A percentile compares a stretch with the other conserved stretches of the same genome.
These are phyloP conservation scores for Galemys pyrenaicus DNA, from an alignment of 2,113 vertebrate genomes.

Conservation along the genomic window DNA sequence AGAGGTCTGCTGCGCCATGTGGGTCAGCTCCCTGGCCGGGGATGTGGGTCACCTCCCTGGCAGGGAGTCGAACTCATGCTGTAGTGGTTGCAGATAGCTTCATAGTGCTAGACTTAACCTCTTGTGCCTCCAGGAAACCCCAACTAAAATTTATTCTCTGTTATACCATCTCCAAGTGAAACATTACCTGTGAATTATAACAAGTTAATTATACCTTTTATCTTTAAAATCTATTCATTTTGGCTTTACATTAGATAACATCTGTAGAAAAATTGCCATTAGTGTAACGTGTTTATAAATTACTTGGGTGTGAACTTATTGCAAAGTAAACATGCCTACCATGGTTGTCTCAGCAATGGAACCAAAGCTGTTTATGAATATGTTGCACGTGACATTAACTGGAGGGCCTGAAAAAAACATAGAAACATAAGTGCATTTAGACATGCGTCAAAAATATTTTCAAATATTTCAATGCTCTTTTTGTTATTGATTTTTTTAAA, in stretches of 20 bases:
- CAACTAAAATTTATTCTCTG: background rate
- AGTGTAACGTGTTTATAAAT: background rate
- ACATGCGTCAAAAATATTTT: background rate
- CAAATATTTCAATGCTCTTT: background rate
- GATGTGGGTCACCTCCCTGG: too few relatives aligned
- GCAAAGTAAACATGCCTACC: slow-evolving; percentile 85
- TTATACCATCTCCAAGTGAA: slow-evolving; percentile 4
- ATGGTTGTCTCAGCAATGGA: slow-evolving; percentile 97
- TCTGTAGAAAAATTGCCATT: background rate
- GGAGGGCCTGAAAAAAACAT: slow-evolving; percentile 89
- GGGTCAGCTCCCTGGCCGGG: too few relatives aligned
- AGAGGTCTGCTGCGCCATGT: too few relatives aligned
- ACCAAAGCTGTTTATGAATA: slow-evolving; percentile 98
- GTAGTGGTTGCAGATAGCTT: too few relatives aligned
- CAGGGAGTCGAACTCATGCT: too few relatives aligned
- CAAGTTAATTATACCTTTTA: slow-evolving; percentile 22
- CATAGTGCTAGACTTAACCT: too few relatives aligned
- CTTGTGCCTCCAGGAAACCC: too few relatives aligned
- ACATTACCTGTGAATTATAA: background rate
- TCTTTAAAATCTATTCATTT: background rate
- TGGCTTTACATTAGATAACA: background rate
- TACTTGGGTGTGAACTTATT: slow-evolving; percentile 32
- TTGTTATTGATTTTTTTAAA: background rate
- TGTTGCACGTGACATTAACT: slow-evolving; percentile 97
- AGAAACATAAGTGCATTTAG: background rate